These are phyloP conservation scores for Apamea epomidion DNA, from an alignment of 2,888 invertebrate species.

Conservation along the genomic window DNA sequence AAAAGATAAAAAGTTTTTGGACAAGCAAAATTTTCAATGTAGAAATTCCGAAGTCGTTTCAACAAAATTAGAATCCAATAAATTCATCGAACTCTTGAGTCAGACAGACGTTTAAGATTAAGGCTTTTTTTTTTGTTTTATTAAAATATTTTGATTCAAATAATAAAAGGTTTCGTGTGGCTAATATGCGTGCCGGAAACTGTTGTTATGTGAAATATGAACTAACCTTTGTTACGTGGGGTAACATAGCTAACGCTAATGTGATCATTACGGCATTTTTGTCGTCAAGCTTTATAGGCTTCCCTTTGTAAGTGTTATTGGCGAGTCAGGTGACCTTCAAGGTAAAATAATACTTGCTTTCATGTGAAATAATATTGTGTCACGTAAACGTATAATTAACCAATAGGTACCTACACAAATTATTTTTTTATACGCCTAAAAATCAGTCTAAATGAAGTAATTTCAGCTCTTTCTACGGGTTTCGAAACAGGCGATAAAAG, in stretches of 20 bases:
- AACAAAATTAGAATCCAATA: constrained; percentile 7
- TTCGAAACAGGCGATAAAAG: background rate
- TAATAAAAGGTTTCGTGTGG: constrained; percentile 34
- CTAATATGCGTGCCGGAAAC: constrained; percentile 55
- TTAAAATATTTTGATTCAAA: constrained; percentile 15
- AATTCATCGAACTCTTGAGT: constrained; percentile 5
- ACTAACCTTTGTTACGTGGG: constrained; percentile 53
- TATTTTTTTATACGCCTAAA: background rate
- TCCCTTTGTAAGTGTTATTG: constrained; percentile 17
- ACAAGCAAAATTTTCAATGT: constrained; percentile 3
- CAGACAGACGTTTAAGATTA: background rate
- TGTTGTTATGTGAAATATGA: constrained; percentile 56
- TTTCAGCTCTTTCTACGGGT: background rate
- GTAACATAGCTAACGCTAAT: constrained; percentile 35
- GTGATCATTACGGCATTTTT: constrained; percentile 45
- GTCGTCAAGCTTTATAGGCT: constrained; percentile 28
- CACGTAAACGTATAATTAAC: constrained; percentile 27
- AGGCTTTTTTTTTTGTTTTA: constrained; percentile 12
- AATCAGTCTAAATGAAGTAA: background rate
- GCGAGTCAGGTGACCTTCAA: constrained; percentile 39
- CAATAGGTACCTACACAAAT: background rate
- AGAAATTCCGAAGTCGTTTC: constrained; percentile 10
- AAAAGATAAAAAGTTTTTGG: constrained; percentile 1
- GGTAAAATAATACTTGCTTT: constrained; percentile 6
- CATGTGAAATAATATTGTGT: background rate